phyloP scores from a whole-genome alignment of 2,797 vertebrate genomes.

The Adelosebastes latens region DNA sequence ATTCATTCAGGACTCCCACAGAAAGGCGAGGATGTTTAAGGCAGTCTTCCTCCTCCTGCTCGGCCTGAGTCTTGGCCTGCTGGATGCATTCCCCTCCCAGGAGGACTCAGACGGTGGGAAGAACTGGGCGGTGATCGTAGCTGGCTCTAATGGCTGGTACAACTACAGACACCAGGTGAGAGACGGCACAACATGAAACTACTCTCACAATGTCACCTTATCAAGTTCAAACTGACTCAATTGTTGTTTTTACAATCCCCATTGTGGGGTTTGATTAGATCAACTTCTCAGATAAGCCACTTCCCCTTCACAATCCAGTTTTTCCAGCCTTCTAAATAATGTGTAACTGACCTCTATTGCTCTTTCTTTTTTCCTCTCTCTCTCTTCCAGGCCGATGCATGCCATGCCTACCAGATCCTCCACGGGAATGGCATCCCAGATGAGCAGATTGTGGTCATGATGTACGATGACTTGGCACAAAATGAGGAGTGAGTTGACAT shows the following conservation, averaged over 20 bases:
- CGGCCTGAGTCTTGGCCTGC: conserved; percentile 74
- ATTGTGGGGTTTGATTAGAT: background rate
- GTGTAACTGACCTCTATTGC: background rate
- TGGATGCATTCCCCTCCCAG: conserved; percentile 63
- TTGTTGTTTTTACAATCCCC: background rate
- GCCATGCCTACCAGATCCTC: conserved; percentile 97
- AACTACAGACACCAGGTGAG: conserved; percentile 98
- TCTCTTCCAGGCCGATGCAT: conserved; percentile 89
- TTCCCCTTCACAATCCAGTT: background rate
- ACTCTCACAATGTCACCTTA: background rate
- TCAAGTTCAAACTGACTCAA: background rate
- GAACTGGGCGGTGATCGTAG: conserved; percentile 96
- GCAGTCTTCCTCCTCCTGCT: conserved; percentile 70
- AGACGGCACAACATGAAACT: background rate
- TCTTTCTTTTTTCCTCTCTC: background rate
- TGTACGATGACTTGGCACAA: conserved; percentile 95
- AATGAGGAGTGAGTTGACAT: conserved; percentile 86
- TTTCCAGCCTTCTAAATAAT: background rate
- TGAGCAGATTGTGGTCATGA: conserved; percentile 96
- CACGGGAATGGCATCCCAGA: conserved; percentile 95
- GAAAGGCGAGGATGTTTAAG: conserved; percentile 66
- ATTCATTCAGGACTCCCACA: conserved; percentile 2
- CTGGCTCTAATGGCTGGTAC: conserved; percentile 94
- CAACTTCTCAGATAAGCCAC: background rate
- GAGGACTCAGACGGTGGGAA: conserved; percentile 84